Conservation (phyloP, 1,140 invertebrate species). For the Tetragonula clypearis region DNA sequence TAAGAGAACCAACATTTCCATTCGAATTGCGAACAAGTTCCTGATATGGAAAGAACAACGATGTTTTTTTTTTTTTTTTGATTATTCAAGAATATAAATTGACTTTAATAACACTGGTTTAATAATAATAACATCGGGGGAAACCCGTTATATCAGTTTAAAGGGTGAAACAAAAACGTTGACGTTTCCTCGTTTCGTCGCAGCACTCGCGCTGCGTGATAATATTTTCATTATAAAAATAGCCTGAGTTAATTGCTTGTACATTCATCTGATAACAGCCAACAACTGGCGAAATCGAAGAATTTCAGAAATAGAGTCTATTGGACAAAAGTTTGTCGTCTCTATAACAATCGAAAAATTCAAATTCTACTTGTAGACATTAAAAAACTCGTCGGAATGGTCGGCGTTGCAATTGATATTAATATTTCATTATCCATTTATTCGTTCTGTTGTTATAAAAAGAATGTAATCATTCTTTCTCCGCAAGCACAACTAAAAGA, state of each 20-base stretch:
- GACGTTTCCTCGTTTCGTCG: slow-evolving; percentile 17
- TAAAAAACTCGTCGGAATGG: too few species aligned
- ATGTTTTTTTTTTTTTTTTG: background rate
- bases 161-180: slow-evolving; percentile 17
- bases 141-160: background rate
- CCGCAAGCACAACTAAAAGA: too few species aligned
- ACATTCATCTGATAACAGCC: background rate
- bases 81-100: background rate
- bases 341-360: background rate
- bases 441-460: background rate
- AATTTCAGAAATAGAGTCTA: background rate
- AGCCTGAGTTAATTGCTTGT: background rate
- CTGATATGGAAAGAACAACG: background rate
- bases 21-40: background rate
- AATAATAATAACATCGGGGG: slow-evolving; percentile 13
- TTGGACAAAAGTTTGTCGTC: background rate
- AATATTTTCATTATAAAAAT: slow-evolving; percentile 20
- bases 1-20: background rate
- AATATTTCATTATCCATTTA: background rate
- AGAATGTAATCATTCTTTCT: too few species aligned
- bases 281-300: background rate
- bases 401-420: background rate
- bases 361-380: too few species aligned
- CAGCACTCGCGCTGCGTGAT: background rate
- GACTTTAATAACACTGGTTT: background rate